Base-by-base conservation (phyloP, 2,113 vertebrate genomes). In the Tetrax tetrax region DNA sequence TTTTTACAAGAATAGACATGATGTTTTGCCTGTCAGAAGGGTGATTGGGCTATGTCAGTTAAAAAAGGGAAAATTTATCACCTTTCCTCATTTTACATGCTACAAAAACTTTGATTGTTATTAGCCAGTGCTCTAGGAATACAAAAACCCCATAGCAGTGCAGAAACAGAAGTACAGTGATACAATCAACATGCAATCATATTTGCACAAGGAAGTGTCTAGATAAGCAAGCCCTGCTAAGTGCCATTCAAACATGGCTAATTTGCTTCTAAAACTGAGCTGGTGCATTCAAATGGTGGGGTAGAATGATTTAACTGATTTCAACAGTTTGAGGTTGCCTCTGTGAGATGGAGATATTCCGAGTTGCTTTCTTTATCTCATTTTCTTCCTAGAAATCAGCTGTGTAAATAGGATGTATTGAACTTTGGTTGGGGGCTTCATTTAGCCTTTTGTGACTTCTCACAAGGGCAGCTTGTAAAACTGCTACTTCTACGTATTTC, bases 361-460 rank as follows among this genome's bases (percentile, higher is more conserved):
- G 4, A 54, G 16, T 35, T 64, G 8, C 5, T 79, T 84, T 3
- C 2, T 81, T 79, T 37, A 43, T 48, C 6, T 24, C 3, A 1
- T 23, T 65, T 51, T 72, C 14, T 47, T 70, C 13, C 29, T 48
- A 59, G 37, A 82, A 86, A 70, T 28, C 20, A 89, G 1, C 7
- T 7, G 21, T 48, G 35, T 43, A 68, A 83, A 71, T 24, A 56
- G 9, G 3, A 9, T 79, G 8, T 11, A 28, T 14, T 37, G 12
- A 29, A 56, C 17, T 60, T 53, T 33, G 21, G 4, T 12, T 87
- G 27, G 51, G 54, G 43, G 3, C 9, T 84, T 75, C 28, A 10
- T 89, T 92, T 86, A 87, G 75, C 16, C 21, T 92, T 84, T 74
- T 8, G 14, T 75, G 43, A 18, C 18, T 94, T 95, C 78, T 11